Evolutionary conservation across 92 coral and sea anemone species (phyloP).

Genomic region (Montipora capitata): DNA sequence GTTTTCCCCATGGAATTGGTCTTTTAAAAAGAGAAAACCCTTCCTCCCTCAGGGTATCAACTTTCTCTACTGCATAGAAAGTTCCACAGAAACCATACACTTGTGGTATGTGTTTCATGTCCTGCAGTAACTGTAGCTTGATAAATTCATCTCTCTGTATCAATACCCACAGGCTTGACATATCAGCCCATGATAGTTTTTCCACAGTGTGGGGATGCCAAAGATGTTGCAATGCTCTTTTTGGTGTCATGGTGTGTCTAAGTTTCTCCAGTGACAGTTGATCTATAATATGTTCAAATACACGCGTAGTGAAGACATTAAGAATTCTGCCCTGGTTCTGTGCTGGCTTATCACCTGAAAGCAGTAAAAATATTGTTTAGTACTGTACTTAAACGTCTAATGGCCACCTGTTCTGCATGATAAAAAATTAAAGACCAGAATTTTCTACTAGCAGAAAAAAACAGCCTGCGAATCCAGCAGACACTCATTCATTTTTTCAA

Average conservation of each 20-base stretch:
- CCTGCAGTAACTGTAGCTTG: conserved; percentile 83
- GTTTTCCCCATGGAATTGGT: conserved; percentile 81
- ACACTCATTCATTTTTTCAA: too few relatives aligned
- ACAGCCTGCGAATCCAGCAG: too few relatives aligned
- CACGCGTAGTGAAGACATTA: conserved; percentile 17
- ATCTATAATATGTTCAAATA: conserved; percentile 77
- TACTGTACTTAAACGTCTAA: too few relatives aligned
- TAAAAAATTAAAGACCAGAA: too few relatives aligned
- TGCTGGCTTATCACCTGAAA: conserved; percentile 24
- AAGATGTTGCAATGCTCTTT: conserved; percentile 64
- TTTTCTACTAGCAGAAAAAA: too few relatives aligned
- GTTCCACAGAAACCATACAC: conserved; percentile 94
- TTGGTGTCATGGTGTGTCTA: conserved; percentile 49
- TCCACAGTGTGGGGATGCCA: conserved; percentile 77
- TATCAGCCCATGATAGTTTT: conserved; percentile 77
- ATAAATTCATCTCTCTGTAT: conserved; percentile 90
- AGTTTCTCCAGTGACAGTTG: conserved; percentile 57
- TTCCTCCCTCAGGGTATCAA: conserved; percentile 65
- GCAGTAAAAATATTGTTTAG: too few relatives aligned
- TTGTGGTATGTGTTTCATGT: conserved; percentile 85
- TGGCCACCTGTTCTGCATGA: too few relatives aligned
- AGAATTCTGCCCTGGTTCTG: neutral
- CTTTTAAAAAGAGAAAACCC: conserved; percentile 55
- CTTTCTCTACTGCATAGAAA: conserved; percentile 92
- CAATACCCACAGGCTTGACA: conserved; percentile 87